Evolutionary conservation across 2,888 invertebrate species (phyloP), one percentile per base, ranked within the genome.

Genomic region (Drosophila testacea): DNA sequence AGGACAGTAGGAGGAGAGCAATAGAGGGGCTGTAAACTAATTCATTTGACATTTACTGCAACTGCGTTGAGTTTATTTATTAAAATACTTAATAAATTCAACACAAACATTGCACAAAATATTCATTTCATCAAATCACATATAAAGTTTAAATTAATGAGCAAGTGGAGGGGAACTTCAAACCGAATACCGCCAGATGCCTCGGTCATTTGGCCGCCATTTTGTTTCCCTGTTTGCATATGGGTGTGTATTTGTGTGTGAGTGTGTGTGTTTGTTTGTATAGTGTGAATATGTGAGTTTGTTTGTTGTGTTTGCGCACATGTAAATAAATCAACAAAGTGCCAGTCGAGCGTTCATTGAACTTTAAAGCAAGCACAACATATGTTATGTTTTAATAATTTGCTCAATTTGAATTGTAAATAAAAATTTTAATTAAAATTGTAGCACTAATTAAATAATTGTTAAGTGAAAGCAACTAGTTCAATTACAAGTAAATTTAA

Each of bases 21-120:
- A 16, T 16, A 16, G 16, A 42, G 34, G 10, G 32, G 51, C 38
- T 52, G 47, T 47, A 69, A 83, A 80, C 71, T 65, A 82, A 80
- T 83, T 80, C 77, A 73, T 83, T 73, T 69, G 77, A 59, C 71
- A 85, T 81, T 77, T 60, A 61, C 59, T 78, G 82, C 79, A 73
- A 64, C 83, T 79, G 70, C 30, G 22, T 27, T 60, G 47, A 28
- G 42, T n/a, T 27, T 39, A 44, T 60, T 63, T 48, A 52, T 56
- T 50, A 27, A 65, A 59, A 70, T 71, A 36, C 56, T 48, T 56
- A 47, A 57, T 63, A 62, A 73, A 56, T 46, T 55, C 50, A 51
- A 16, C 42, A 46, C 6, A 54, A 54, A 76, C 42, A 46, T 59
- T 52, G 51, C 59, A 48, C 56, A 44, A 52, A 64, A 36, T 36